A percentile compares a stretch with the other conserved stretches of the same genome.
Conservation (phyloP, 2,888 invertebrate genomes). For the Apamea epomidion region DNA sequence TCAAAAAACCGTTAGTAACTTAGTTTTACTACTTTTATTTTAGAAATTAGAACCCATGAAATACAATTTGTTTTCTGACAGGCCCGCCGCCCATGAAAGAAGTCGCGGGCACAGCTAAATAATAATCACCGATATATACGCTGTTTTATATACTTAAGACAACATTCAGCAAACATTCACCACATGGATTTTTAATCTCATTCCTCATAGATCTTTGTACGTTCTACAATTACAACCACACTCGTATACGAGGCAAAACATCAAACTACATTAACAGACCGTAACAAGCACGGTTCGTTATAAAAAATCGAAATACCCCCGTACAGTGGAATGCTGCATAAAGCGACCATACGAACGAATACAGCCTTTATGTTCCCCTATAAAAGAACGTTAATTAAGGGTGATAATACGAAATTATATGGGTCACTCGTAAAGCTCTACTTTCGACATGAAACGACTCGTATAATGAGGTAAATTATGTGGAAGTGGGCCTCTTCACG, state of each 20-base stretch:
- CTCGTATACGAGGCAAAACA: slow-evolving; percentile 23
- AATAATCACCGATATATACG: neutral
- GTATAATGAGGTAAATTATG: slow-evolving; percentile 34
- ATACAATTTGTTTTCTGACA: no score
- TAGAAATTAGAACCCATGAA: no score
- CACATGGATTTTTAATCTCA: slow-evolving; percentile 37
- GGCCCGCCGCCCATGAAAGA: no score
- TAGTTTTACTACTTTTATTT: no score
- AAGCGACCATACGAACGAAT: slow-evolving; percentile 48
- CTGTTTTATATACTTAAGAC: no score
- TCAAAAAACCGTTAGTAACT: no score
- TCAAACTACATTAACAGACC: slow-evolving; percentile 51
- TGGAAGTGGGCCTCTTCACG: slow-evolving; percentile 29
- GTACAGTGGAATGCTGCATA: slow-evolving; percentile 58
- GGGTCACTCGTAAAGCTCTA: slow-evolving; percentile 41
- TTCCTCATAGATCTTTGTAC: slow-evolving; percentile 25
- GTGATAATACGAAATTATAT: slow-evolving; percentile 60
- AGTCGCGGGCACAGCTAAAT: neutral
- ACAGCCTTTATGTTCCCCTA: slow-evolving; percentile 53
- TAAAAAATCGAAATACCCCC: slow-evolving; percentile 56
- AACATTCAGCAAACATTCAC: neutral
- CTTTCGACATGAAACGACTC: slow-evolving; percentile 42
- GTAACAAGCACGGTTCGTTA: slow-evolving; percentile 48
- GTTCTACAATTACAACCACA: slow-evolving; percentile 34
- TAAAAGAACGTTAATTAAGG: slow-evolving; percentile 63